These are phyloP conservation scores for Zaprionus lachaisei DNA, from an alignment of 1,140 invertebrate species.

Conservation along the genomic window DNA sequence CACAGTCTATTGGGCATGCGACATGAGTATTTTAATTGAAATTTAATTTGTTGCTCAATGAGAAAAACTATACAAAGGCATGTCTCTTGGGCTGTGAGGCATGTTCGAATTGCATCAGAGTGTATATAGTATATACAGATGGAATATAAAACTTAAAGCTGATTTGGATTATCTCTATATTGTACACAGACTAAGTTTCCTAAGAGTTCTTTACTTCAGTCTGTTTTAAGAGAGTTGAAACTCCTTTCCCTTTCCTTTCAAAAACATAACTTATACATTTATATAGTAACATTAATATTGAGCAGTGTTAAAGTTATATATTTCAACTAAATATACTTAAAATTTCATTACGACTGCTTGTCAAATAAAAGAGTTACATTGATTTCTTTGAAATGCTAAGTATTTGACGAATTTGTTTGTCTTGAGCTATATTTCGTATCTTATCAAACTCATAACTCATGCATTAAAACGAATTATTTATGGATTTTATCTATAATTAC, in stretches of 20 bases:
- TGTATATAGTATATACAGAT: neutral
- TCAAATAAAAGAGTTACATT: neutral
- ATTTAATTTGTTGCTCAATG: conserved; percentile 47
- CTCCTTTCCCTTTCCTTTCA: neutral
- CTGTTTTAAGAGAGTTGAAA: neutral
- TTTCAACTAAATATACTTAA: neutral
- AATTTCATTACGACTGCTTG: neutral
- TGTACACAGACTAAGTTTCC: neutral
- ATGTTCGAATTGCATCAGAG: neutral
- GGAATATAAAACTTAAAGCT: no score
- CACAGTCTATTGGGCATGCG: conserved; percentile 14
- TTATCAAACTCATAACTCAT: no score
- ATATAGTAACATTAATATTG: neutral
- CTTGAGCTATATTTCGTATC: no score
- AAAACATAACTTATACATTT: neutral
- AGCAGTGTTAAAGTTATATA: neutral
- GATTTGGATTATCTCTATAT: no score
- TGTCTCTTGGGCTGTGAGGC: neutral
- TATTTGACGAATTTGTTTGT: no score
- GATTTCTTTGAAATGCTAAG: no score
- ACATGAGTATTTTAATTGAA: conserved; percentile 62
- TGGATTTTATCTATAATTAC: no score
- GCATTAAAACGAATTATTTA: no score
- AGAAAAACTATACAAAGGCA: conserved; percentile 9
- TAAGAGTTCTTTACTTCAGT: neutral